Percentiles rank a stretch among this genome's conserved stretches.
Conservation (phyloP, 2,888 invertebrate genomes). For the Nephrotoma guestfalica region DNA sequence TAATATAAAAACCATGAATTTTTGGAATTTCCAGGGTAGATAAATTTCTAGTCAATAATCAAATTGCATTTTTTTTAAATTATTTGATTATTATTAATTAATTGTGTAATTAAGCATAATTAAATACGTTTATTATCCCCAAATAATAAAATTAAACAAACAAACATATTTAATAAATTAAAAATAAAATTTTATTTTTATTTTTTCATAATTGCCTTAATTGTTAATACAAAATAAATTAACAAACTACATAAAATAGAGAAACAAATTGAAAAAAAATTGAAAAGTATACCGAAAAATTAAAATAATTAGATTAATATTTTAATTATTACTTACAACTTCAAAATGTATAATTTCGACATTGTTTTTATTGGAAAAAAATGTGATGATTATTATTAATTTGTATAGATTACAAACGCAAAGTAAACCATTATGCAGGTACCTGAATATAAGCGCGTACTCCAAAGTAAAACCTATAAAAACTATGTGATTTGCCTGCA, state of each 20-base stretch:
- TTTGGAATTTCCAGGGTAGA: not conserved
- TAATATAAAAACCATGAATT: not conserved
- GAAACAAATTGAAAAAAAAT: not conserved
- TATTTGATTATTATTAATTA: not conserved
- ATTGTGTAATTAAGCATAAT: not conserved
- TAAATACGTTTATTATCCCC: not conserved
- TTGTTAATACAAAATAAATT: not conserved
- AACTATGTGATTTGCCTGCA: not conserved
- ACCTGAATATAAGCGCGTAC: not conserved
- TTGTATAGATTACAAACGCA: not conserved
- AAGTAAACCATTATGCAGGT: no score
- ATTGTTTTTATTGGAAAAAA: not conserved
- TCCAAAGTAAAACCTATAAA: not conserved
- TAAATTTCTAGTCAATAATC: not conserved
- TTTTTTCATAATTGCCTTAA: not conserved
- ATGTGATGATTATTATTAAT: not conserved
- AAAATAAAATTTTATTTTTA: not conserved
- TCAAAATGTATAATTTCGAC: no score
- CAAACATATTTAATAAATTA: not conserved
- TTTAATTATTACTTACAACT: not conserved
- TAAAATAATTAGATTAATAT: not conserved
- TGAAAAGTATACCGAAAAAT: not conserved
- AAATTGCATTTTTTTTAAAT: not conserved
- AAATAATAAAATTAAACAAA: not conserved
- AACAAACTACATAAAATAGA: not conserved